Conservation (phyloP, 2,113 vertebrate genomes). For the Dromaius novaehollandiae region DNA sequence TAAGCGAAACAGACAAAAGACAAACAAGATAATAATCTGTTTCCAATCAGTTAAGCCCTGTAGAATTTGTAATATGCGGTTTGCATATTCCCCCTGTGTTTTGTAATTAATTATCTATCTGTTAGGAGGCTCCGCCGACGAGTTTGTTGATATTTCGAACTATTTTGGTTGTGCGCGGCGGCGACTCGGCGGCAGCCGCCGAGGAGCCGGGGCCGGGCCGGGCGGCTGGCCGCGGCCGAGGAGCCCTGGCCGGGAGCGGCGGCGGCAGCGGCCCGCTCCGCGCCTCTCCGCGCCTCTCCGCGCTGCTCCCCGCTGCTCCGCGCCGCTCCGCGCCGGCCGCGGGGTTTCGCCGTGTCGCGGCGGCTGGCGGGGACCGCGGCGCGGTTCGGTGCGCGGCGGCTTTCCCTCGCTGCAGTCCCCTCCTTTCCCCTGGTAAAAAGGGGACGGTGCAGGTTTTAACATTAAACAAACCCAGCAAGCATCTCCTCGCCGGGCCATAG, state of each 20-base stretch:
- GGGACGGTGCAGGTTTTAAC: constrained; percentile 77
- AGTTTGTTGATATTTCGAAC: constrained; percentile 40
- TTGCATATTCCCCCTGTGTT: constrained; percentile 79
- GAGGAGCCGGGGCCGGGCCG: not conserved
- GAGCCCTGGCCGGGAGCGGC: not conserved
- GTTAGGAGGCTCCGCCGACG: constrained; percentile 49
- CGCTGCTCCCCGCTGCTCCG: no score
- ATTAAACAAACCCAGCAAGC: constrained; percentile 86
- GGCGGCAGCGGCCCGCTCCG: not conserved
- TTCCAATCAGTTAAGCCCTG: constrained; percentile 83
- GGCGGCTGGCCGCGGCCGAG: not conserved
- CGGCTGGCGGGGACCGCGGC: not conserved
- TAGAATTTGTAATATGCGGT: constrained; percentile 77
- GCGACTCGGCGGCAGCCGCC: not conserved
- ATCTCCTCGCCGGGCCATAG: constrained; percentile 76
- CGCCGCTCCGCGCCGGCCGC: not conserved
- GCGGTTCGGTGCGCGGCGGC: not conserved
- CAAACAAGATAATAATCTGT: constrained; percentile 84
- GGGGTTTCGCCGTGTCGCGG: not conserved
- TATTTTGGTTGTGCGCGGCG: not conserved
- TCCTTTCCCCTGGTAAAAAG: constrained; percentile 18
- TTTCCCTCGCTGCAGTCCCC: constrained; percentile 10
- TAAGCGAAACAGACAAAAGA: constrained; percentile 81
- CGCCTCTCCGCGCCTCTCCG: no score
- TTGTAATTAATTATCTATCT: constrained; percentile 79